Percentiles rank a stretch among this genome's conserved stretches.
Conservation (phyloP, 1,140 invertebrate species). For the Orchestia grillus region DNA sequence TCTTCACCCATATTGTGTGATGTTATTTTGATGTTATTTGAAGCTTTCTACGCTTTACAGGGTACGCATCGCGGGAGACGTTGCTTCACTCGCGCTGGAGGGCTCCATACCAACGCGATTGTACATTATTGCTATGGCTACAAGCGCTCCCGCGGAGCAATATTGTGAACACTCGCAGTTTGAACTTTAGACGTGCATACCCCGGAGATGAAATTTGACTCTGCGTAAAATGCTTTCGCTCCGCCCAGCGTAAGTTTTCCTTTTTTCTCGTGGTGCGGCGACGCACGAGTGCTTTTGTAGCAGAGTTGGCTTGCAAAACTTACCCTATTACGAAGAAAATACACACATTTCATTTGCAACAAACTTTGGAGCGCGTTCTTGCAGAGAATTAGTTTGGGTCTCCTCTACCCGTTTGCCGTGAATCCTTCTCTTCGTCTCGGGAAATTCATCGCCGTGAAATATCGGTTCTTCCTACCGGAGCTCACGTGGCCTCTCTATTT, state of each 20-base stretch:
- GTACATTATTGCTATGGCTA: constrained; percentile 3
- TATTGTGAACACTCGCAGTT: constrained; percentile 27
- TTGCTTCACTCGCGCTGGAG: background rate
- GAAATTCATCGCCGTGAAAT: constrained; percentile 3
- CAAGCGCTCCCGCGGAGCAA: constrained; percentile 3
- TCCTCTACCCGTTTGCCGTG: constrained; percentile 8
- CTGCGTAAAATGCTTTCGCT: constrained; percentile 7
- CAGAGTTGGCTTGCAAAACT: background rate
- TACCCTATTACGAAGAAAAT: constrained; percentile 32
- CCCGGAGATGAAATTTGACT: background rate
- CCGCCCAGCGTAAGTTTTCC: background rate
- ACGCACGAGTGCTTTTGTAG: background rate
- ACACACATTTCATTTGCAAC: constrained; percentile 33
- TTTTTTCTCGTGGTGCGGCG: background rate
- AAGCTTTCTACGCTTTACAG: background rate
- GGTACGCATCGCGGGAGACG: background rate
- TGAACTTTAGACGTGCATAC: constrained; percentile 10
- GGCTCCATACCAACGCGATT: background rate
- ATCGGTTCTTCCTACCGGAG: background rate
- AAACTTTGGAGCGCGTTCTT: background rate
- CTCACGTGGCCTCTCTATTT: background rate
- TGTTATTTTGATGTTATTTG: background rate
- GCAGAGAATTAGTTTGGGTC: background rate
- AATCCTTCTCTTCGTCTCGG: background rate
- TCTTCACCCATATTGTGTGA: background rate